These are phyloP conservation scores for Ceramica pisi DNA, from an alignment of 2,888 invertebrate genomes.

Conservation along the genomic window DNA sequence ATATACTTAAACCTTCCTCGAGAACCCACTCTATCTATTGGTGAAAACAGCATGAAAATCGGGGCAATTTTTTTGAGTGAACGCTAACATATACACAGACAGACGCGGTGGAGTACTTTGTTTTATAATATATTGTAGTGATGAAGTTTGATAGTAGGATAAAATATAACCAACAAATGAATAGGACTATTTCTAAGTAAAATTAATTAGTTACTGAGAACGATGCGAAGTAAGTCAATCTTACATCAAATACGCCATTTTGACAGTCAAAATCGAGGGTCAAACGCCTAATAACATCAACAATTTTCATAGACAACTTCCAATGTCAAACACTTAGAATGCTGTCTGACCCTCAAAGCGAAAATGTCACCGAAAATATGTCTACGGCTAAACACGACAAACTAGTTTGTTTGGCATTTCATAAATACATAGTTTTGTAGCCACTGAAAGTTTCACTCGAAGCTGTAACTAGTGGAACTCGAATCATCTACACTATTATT, in stretches of 20 bases:
- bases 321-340: conserved; percentile 23
- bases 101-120: no score
- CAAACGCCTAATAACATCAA: neutral
- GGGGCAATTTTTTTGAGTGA: no score
- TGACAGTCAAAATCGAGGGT: neutral
- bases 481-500: no score
- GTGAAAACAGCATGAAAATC: no score
- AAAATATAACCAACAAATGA: no score
- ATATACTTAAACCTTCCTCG: no score
- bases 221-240: neutral
- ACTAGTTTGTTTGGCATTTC: conserved; percentile 37
- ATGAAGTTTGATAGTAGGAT: no score
- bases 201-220: no score
- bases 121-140: no score
- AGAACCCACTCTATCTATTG: no score
- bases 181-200: no score
- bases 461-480: conserved; percentile 7
- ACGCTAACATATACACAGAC: no score
- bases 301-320: neutral
- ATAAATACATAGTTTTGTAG: conserved; percentile 49
- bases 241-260: neutral
- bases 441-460: conserved; percentile 23
- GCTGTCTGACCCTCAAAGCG: conserved; percentile 16
- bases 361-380: conserved; percentile 40
- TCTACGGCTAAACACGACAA: neutral